Conservation (phyloP, 2,797 vertebrate genomes). For the Petrocephalus sullivani region DNA sequence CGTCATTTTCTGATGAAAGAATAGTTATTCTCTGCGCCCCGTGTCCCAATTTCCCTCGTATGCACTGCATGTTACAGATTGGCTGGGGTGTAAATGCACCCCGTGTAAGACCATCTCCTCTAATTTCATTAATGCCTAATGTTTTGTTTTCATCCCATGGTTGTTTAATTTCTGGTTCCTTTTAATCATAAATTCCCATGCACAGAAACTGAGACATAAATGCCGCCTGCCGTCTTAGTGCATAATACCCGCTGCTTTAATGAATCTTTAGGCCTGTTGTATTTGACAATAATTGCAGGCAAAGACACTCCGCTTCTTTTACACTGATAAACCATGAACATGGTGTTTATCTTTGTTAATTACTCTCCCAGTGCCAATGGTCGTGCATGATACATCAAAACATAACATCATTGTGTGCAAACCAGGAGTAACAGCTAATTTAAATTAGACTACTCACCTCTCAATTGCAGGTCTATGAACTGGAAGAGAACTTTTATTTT, state of each 20-base stretch:
- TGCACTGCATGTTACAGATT: conserved; percentile 33
- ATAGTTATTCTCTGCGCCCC: neutral
- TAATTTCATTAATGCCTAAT: conserved; percentile 80
- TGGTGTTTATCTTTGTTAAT: conserved; percentile 58
- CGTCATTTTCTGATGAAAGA: neutral
- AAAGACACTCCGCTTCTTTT: conserved; percentile 62
- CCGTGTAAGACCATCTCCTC: conserved; percentile 53
- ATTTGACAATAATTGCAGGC: conserved; percentile 74
- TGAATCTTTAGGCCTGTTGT: conserved; percentile 90
- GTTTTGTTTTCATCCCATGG: conserved; percentile 73
- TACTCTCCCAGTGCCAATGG: conserved; percentile 44
- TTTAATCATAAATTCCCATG: conserved; percentile 73
- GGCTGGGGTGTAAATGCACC: too few relatives aligned
- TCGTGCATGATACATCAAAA: conserved; percentile 54
- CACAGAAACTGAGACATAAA: conserved; percentile 76
- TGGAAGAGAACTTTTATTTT: neutral
- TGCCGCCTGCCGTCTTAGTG: conserved; percentile 76
- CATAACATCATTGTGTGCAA: conserved; percentile 33
- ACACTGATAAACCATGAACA: conserved; percentile 61
- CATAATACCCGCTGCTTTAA: conserved; percentile 95
- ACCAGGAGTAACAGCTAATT: neutral
- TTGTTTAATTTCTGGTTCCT: conserved; percentile 90
- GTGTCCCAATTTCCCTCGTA: neutral
- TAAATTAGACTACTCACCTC: neutral
- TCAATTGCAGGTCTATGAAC: neutral